Conservation (phyloP, 2,888 invertebrate genomes). For the Stictocephala bisonia region DNA sequence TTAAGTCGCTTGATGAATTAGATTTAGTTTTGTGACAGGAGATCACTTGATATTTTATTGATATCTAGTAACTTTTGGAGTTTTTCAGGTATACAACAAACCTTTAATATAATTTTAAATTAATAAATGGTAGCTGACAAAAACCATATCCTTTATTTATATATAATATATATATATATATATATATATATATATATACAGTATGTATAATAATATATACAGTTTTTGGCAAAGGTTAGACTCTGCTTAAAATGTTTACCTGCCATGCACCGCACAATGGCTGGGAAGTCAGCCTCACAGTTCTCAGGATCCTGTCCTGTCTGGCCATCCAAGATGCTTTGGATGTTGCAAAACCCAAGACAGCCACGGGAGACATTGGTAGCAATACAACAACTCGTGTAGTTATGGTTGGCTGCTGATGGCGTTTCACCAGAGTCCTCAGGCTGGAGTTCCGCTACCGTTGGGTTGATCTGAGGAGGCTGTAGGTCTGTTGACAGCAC, state of each 20-base stretch:
- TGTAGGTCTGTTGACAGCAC: slow-evolving; percentile 73
- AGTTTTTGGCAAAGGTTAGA: too few species aligned
- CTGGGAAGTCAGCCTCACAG: slow-evolving; percentile 83
- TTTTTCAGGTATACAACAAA: too few species aligned
- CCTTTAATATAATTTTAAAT: too few species aligned
- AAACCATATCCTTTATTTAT: too few species aligned
- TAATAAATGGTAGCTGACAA: too few species aligned
- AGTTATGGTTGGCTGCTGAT: slow-evolving; percentile 73
- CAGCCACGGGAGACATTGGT: slow-evolving; percentile 79
- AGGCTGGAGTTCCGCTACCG: slow-evolving; percentile 45
- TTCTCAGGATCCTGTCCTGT: slow-evolving; percentile 84
- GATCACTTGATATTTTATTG: too few species aligned
- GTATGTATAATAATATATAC: too few species aligned
- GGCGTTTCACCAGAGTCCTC: slow-evolving; percentile 45
- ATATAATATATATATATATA: too few species aligned
- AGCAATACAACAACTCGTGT: slow-evolving; percentile 81
- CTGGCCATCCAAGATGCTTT: slow-evolving; percentile 78
- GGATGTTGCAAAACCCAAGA: slow-evolving; percentile 85
- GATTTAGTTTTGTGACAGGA: too few species aligned
- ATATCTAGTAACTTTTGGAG: too few species aligned
- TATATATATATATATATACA: too few species aligned
- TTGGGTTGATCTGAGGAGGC: slow-evolving; percentile 64
- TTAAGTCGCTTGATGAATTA: too few species aligned
- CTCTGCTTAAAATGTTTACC: slow-evolving; percentile 62
- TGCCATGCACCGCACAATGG: slow-evolving; percentile 74